phyloP scores from a whole-genome alignment of 2,113 vertebrate species.

The Fregetta grallaria region DNA sequence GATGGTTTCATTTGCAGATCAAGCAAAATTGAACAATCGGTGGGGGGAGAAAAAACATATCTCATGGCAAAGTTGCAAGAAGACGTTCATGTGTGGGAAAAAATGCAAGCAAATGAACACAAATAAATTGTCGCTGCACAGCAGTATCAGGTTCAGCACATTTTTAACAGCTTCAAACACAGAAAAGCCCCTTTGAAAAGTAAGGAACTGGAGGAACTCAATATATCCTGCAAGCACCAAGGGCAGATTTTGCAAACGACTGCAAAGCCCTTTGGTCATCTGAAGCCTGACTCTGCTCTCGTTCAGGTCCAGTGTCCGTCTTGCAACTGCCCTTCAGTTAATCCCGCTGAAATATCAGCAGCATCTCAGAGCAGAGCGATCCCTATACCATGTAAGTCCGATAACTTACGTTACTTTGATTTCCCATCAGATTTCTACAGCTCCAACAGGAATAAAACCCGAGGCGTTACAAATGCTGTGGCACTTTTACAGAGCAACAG shows the following conservation, averaged over 20 bases:
- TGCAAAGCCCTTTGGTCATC: background rate
- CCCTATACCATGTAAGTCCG: background rate
- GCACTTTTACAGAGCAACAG: background rate
- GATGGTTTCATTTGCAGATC: constrained; percentile 1
- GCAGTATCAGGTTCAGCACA: background rate
- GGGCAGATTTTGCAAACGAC: background rate
- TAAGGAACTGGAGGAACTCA: background rate
- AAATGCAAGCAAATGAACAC: background rate
- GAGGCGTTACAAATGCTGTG: background rate
- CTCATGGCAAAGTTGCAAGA: background rate
- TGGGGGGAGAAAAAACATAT: background rate
- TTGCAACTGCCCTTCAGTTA: background rate
- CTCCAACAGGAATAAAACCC: background rate
- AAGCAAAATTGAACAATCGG: background rate
- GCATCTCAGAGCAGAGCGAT: background rate
- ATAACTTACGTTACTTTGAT: background rate
- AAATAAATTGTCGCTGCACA: background rate
- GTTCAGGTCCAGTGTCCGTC: background rate
- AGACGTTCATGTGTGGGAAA: background rate
- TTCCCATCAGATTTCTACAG: background rate
- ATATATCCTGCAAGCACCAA: background rate
- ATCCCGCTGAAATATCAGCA: background rate
- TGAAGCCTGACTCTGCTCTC: background rate
- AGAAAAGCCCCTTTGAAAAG: background rate
- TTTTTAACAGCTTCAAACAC: background rate